These are phyloP conservation scores for Acanthaster planci DNA, from an alignment of 35 echinoderm and acorn worm genomes.

Conservation along the genomic window DNA sequence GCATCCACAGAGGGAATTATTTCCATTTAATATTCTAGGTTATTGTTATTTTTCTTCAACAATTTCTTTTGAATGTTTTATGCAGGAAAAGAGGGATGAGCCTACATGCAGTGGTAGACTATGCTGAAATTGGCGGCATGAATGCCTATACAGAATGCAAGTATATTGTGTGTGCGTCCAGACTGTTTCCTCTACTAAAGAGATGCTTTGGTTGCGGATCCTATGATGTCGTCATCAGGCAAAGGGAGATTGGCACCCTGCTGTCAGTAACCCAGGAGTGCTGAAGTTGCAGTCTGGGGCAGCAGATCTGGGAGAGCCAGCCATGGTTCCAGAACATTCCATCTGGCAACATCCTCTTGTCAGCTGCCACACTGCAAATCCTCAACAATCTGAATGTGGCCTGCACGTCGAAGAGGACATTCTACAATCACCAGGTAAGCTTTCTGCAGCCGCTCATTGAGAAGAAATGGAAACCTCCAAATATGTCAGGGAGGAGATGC, in stretches of 20 bases:
- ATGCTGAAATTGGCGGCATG: neutral
- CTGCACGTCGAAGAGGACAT: conserved; percentile 24
- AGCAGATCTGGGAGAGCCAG: no score
- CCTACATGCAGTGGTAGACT: no score
- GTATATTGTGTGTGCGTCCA: neutral
- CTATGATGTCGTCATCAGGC: neutral
- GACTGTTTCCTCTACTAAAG: neutral
- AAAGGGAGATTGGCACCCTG: neutral
- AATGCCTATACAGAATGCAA: neutral
- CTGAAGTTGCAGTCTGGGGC: no score
- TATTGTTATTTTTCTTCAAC: no score
- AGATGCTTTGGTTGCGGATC: neutral
- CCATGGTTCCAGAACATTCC: no score
- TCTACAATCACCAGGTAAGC: conserved; percentile 29
- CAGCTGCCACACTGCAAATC: conserved; percentile 27
- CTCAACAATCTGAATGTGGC: conserved; percentile 15
- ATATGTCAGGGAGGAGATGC: no score
- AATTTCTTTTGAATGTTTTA: no score
- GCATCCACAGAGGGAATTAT: no score
- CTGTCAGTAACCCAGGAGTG: no score
- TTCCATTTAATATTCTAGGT: no score
- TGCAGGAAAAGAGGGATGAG: no score
- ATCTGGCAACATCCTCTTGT: no score
- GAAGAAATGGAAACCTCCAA: conserved; percentile 29
- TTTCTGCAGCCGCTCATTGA: conserved; percentile 42